Evolutionary conservation across 2,888 invertebrate species (phyloP).

Genomic region (Smittia aterrima): DNA sequence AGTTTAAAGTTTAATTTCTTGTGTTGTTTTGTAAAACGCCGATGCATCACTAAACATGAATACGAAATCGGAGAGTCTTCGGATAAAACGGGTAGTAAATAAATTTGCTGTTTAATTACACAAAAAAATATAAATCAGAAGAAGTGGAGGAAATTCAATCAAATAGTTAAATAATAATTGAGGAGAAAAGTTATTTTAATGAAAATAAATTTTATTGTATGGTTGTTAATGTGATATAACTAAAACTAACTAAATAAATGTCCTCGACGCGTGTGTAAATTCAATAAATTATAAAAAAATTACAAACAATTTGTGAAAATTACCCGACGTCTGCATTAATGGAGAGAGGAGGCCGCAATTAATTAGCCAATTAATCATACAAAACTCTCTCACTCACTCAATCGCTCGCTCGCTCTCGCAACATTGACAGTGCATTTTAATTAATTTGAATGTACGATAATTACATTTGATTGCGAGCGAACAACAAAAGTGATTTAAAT

Average conservation of each 20-base stretch:
- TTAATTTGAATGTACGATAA: conserved; percentile 16
- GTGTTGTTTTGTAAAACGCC: conserved; percentile 22
- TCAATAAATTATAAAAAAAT: not conserved
- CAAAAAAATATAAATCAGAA: no score
- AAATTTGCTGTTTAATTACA: conserved; percentile 13
- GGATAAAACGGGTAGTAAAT: conserved; percentile 43
- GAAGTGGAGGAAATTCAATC: not conserved
- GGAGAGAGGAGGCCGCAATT: not conserved
- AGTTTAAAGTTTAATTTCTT: conserved; percentile 2
- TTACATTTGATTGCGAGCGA: not conserved
- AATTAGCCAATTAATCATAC: not conserved
- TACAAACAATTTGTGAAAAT: conserved; percentile 6
- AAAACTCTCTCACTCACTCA: no score
- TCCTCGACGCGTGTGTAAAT: not conserved
- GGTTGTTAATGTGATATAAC: conserved; percentile 2
- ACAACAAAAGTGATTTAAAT: conserved; percentile 20
- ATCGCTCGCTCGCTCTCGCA: no score
- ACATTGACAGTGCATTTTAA: not conserved
- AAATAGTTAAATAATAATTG: not conserved
- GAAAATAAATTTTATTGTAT: not conserved
- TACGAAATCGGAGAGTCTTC: conserved; percentile 60
- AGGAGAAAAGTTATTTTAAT: not conserved
- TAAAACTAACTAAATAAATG: not conserved
- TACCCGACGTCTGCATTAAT: not conserved
- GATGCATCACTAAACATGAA: conserved; percentile 38